Evolutionary conservation across 2,888 invertebrate genomes (phyloP).

Genomic region (Drosophila mayaguana): DNA sequence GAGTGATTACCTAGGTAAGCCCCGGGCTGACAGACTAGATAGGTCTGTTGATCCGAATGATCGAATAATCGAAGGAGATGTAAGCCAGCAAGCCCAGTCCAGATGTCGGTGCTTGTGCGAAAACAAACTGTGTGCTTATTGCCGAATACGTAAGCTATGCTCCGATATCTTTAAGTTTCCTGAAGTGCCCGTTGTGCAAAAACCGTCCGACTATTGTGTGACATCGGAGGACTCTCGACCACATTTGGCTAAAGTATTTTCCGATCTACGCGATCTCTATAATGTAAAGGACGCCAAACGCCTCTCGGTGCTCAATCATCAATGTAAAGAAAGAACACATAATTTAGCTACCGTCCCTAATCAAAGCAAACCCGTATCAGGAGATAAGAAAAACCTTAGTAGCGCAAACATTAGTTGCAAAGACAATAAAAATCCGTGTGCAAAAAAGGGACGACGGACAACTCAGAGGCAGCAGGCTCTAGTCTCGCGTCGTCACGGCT

Average conservation of each 20-base stretch:
- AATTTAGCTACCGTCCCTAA: not conserved
- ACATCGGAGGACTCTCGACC: constrained; percentile 53
- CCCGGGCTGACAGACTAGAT: constrained; percentile 22
- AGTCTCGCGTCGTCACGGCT: constrained; percentile 89
- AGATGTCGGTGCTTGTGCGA: constrained; percentile 68
- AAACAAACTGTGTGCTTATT: constrained; percentile 73
- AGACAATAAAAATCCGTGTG: no score
- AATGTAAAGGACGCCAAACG: constrained; percentile 60
- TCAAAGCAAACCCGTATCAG: not conserved
- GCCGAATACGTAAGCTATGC: constrained; percentile 76
- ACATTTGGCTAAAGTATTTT: constrained; percentile 77
- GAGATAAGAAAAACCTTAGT: not conserved
- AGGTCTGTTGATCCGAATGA: constrained; percentile 5
- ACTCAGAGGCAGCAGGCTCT: constrained; percentile 86
- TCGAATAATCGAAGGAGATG: not conserved
- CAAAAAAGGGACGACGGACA: not conserved
- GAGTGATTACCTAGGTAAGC: constrained; percentile 65
- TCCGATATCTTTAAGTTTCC: constrained; percentile 53
- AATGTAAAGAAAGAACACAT: constrained; percentile 42
- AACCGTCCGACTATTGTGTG: not conserved
- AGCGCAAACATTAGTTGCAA: not conserved
- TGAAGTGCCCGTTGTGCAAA: constrained; percentile 6
- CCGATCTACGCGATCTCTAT: constrained; percentile 77
- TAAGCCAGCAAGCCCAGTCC: not conserved
- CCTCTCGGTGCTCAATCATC: constrained; percentile 42